Conservation (phyloP, 2,113 vertebrate genomes). For the Xiphophorus hellerii region DNA sequence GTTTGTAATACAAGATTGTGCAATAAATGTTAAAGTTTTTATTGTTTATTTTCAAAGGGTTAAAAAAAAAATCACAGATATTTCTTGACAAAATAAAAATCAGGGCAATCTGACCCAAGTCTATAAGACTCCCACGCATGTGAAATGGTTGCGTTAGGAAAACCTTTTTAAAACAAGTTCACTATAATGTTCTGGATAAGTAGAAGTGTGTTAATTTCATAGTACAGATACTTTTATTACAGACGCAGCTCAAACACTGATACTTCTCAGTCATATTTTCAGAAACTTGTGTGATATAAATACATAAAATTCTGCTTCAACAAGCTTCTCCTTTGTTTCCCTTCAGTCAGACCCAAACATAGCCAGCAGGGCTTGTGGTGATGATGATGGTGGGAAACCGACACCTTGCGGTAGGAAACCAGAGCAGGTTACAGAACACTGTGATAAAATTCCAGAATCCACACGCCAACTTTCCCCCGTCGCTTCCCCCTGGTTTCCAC, state of each 20-base stretch:
- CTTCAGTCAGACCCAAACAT: conserved; percentile 56
- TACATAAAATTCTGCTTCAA: not conserved
- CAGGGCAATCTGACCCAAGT: not conserved
- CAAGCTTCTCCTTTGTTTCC: conserved; percentile 77
- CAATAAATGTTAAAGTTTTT: too few relatives aligned
- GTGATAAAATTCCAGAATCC: conserved; percentile 99
- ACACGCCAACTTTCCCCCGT: conserved; percentile 92
- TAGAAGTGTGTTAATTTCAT: not conserved
- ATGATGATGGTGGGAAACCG: conserved; percentile 82
- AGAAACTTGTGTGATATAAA: conserved; percentile 8
- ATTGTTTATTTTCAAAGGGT: too few relatives aligned
- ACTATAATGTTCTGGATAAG: not conserved
- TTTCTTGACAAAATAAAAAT: too few relatives aligned
- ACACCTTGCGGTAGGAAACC: conserved; percentile 90
- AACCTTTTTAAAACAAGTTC: conserved; percentile 5
- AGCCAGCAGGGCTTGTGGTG: conserved; percentile 49
- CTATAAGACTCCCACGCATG: too few relatives aligned
- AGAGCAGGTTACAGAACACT: conserved; percentile 98
- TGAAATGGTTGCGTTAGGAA: too few relatives aligned
- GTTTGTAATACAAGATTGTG: too few relatives aligned
- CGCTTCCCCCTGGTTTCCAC: conserved; percentile 78
- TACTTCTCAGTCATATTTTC: conserved; percentile 12
- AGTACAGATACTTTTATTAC: not conserved
- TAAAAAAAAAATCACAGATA: too few relatives aligned
- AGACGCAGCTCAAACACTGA: conserved; percentile 1